Conservation (phyloP, 2,113 vertebrate genomes). For the Garra rufa region DNA sequence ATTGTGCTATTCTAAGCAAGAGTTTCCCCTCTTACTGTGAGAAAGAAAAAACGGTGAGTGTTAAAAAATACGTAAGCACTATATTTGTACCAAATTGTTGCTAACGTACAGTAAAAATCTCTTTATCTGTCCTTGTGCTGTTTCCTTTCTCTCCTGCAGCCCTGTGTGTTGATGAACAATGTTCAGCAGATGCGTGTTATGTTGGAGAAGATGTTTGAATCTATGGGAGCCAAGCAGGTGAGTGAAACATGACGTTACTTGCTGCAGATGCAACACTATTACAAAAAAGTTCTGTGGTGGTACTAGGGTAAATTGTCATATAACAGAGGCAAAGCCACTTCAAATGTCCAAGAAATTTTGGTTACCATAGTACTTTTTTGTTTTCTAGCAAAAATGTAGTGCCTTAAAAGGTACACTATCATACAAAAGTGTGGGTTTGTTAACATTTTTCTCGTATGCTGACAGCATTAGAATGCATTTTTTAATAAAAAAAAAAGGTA, state of each 20-base stretch:
- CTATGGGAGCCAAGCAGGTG: constrained; percentile 98
- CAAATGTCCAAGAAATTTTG: not conserved
- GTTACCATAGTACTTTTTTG: not conserved
- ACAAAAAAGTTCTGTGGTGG: not conserved
- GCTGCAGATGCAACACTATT: not conserved
- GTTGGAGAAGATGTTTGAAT: constrained; percentile 98
- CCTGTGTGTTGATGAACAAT: constrained; percentile 94
- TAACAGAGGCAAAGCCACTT: not conserved
- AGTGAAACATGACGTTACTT: constrained; percentile 26
- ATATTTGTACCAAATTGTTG: not conserved
- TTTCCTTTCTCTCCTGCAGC: constrained; percentile 69
- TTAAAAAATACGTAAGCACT: not conserved
- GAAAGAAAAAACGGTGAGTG: constrained; percentile 92
- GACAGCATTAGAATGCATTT: not conserved
- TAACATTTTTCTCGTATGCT: not conserved
- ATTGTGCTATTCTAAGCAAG: constrained; percentile 88
- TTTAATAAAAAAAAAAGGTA: not conserved
- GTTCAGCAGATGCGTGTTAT: constrained; percentile 95
- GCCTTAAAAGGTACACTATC: not conserved
- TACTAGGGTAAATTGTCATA: not conserved
- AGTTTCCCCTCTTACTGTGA: constrained; percentile 89
- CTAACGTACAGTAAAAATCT: not conserved
- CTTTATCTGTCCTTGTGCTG: constrained; percentile 3
- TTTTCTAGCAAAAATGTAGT: not conserved
- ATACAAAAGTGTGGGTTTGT: not conserved